phyloP scores from a whole-genome alignment of 2,888 invertebrate species.

The Sabatieria punctata region DNA sequence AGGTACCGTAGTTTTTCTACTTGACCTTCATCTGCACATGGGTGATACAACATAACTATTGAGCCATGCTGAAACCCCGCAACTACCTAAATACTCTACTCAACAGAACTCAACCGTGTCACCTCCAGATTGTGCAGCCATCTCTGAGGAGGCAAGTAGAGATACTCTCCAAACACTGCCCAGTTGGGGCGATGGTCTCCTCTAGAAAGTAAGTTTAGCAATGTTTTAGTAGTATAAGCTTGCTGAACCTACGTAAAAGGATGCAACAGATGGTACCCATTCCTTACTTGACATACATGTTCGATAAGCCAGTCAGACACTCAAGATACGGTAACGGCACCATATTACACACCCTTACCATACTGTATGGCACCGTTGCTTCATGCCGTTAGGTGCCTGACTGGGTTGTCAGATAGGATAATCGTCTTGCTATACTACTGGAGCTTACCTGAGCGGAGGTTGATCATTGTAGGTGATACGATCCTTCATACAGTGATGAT shows the following conservation, averaged over 20 bases:
- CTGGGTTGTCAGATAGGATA: too few species aligned
- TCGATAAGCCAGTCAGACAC: too few species aligned
- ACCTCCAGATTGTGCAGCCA: conserved; percentile 63
- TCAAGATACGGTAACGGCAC: too few species aligned
- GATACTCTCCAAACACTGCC: conserved; percentile 61
- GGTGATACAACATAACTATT: conserved; percentile 65
- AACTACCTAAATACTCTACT: conserved; percentile 1
- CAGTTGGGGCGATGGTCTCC: conserved; percentile 63
- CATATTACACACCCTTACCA: not conserved
- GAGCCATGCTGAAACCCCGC: conserved; percentile 48
- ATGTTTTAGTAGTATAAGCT: too few species aligned
- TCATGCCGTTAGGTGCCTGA: not conserved
- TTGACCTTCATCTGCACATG: conserved; percentile 53
- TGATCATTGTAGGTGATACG: conserved; percentile 45
- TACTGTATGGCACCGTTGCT: not conserved
- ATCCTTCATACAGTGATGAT: conserved; percentile 51
- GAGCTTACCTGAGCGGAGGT: conserved; percentile 48
- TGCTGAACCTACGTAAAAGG: too few species aligned
- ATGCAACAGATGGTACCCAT: too few species aligned
- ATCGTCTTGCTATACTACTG: not conserved
- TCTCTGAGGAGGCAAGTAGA: conserved; percentile 55
- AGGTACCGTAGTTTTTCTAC: conserved; percentile 45
- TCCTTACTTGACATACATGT: too few species aligned
- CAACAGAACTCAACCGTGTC: conserved; percentile 9
- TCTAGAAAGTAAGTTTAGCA: conserved; percentile 37